Evolutionary conservation across 2,888 invertebrate species (phyloP), one percentile per base, ranked within the genome.

Genomic region (Mythimna lalbum): DNA sequence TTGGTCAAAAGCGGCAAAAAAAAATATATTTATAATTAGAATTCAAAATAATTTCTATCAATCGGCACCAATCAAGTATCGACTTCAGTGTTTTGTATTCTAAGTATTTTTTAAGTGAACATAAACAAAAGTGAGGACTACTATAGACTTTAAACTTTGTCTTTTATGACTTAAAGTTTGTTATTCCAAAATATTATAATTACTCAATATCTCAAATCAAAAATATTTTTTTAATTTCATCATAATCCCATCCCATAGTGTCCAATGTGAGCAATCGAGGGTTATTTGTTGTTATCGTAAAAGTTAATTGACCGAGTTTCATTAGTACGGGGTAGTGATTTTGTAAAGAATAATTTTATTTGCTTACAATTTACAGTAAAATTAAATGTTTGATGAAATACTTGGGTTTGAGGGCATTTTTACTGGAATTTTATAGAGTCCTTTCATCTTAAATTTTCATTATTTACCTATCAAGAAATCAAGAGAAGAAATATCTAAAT

Each of bases 191-290:
- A 17, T 43, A 17, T 43, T 17, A 4, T 14, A 43, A 43, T 17
- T 43, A 43, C 43, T 43, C 43, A 17, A 43, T 5, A 17, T 43
- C 43, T 5, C 43, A 43, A 43, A 43, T 17, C 17, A 43, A 43
- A 17, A 6, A 43, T 19, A 43, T 19, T 50, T 53, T n/a, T 72
- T 50, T 39, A 73, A 76, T 39, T 78, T 72, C 9, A 61, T 27
- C 50, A 39, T n/a, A n/a, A n/a, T n/a, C n/a, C 23, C 53, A 50
- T 60, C 33, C 21, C 57, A 63, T 59, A 63, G 43, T 63, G 50
- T 50, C 59, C n/a, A 21, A 19, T 39, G 27, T 27, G 36, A 27
- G 1, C 36, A 73, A 52, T n/a, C 0, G 10, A 65, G 7, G 55
- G 60, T 56, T 65, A 36, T 71, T 72, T 72, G 6, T 47, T 65